Evolutionary conservation across 92 coral and sea anemone species (phyloP).

Genomic region (Siderastrea radians): DNA sequence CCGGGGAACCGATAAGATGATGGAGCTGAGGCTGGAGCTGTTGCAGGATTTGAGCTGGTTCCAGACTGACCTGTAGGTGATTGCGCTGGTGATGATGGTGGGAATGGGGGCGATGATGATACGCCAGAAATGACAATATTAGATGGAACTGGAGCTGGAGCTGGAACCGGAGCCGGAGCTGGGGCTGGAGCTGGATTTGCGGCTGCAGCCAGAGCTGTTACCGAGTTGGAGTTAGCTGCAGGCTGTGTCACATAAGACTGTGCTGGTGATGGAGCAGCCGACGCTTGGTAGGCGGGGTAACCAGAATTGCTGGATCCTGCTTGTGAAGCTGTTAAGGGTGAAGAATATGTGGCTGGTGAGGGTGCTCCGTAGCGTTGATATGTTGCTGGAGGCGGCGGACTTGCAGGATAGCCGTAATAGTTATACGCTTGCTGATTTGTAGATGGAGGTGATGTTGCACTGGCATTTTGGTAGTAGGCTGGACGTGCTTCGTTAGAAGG

Average conservation of each 20-base stretch:
- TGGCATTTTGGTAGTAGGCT: neutral
- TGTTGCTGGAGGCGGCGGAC: constrained; percentile 10
- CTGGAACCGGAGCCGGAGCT: constrained; percentile 8
- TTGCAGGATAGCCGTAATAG: constrained; percentile 7
- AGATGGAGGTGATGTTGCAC: neutral
- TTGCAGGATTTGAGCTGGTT: neutral
- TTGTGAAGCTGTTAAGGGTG: constrained; percentile 7
- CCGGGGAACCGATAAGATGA: neutral
- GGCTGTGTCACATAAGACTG: neutral
- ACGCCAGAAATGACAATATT: neutral
- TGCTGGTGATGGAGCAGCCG: constrained; percentile 21
- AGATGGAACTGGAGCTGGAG: neutral
- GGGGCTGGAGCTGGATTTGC: neutral
- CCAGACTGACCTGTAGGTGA: neutral
- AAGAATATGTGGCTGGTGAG: neutral
- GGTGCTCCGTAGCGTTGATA: constrained; percentile 17
- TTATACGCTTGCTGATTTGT: neutral
- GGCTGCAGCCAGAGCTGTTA: constrained; percentile 1
- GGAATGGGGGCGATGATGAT: neutral
- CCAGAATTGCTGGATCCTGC: neutral
- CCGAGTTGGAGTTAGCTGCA: neutral
- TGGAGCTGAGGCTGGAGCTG: constrained; percentile 4
- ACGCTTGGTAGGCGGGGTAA: constrained; percentile 8
- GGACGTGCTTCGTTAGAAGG: neutral
- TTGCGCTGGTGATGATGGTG: neutral